These are phyloP conservation scores for Papilio protenor DNA, from an alignment of 2,888 invertebrate genomes.

Conservation along the genomic window DNA sequence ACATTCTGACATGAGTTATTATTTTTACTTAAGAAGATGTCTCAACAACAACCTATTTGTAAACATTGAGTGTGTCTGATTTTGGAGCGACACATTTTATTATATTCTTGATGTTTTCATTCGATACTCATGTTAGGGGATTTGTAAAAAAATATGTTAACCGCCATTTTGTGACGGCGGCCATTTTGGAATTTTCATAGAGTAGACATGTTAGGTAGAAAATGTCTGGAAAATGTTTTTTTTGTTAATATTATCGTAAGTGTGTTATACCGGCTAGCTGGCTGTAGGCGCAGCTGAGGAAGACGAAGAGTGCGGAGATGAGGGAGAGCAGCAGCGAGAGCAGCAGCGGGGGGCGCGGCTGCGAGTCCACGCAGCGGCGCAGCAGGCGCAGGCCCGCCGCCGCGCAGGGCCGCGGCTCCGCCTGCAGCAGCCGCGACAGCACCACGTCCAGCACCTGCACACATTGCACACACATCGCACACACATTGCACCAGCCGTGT, in stretches of 20 bases:
- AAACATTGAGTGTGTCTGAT: no score
- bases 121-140: no score
- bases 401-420: slow-evolving; percentile 89
- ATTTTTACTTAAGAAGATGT: no score
- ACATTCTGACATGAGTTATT: no score
- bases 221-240: neutral
- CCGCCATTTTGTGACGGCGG: no score
- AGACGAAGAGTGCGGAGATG: slow-evolving; percentile 95
- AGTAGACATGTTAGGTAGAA: no score
- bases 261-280: slow-evolving; percentile 84
- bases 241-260: neutral
- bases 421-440: slow-evolving; percentile 89
- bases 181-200: no score
- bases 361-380: slow-evolving; percentile 90
- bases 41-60: no score
- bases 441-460: slow-evolving; percentile 91
- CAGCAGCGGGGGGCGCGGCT: slow-evolving; percentile 91
- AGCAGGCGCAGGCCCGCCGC: slow-evolving; percentile 90
- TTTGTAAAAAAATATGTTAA: no score
- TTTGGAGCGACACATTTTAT: no score
- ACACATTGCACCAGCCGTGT: no score
- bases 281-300: slow-evolving; percentile 94
- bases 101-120: no score
- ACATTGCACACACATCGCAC: slow-evolving; percentile 52
- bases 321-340: slow-evolving; percentile 94